Evolutionary conservation across 2,888 invertebrate species (phyloP).

Genomic region (Agriopis leucophaearia): DNA sequence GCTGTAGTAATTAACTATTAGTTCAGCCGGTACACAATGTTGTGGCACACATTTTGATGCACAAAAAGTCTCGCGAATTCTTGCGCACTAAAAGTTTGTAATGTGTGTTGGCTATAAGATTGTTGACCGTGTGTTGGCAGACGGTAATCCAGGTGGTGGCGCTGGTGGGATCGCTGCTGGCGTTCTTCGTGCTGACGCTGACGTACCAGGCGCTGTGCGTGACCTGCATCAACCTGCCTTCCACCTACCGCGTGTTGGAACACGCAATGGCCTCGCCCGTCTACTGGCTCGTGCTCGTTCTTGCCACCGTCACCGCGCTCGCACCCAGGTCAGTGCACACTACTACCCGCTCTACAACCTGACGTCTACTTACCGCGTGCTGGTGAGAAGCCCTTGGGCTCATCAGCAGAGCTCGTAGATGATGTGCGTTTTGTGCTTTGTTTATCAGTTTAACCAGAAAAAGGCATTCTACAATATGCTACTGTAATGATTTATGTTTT

Average conservation of each 20-base stretch:
- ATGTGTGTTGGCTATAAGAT: neutral
- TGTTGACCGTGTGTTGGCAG: constrained; percentile 77
- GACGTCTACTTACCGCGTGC: neutral
- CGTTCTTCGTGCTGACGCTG: constrained; percentile 94
- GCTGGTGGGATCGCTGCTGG: constrained; percentile 91
- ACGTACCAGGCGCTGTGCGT: constrained; percentile 94
- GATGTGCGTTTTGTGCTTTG: neutral
- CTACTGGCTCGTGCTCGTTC: constrained; percentile 93
- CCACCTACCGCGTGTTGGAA: constrained; percentile 95
- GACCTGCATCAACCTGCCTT: constrained; percentile 93
- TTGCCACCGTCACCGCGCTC: constrained; percentile 92
- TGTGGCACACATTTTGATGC: no score
- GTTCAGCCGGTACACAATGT: no score
- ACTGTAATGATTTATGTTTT: no score
- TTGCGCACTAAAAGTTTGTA: neutral
- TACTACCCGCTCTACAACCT: neutral
- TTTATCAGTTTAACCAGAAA: no score
- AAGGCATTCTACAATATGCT: no score
- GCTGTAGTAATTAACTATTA: no score
- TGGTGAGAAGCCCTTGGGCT: neutral
- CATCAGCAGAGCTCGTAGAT: neutral
- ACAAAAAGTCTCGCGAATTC: no score
- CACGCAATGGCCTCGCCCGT: constrained; percentile 90
- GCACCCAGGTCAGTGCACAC: constrained; percentile 90
- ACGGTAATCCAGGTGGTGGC: constrained; percentile 94